Evolutionary conservation across 1,140 invertebrate species (phyloP).

Genomic region (Drosophila bifasciata): DNA sequence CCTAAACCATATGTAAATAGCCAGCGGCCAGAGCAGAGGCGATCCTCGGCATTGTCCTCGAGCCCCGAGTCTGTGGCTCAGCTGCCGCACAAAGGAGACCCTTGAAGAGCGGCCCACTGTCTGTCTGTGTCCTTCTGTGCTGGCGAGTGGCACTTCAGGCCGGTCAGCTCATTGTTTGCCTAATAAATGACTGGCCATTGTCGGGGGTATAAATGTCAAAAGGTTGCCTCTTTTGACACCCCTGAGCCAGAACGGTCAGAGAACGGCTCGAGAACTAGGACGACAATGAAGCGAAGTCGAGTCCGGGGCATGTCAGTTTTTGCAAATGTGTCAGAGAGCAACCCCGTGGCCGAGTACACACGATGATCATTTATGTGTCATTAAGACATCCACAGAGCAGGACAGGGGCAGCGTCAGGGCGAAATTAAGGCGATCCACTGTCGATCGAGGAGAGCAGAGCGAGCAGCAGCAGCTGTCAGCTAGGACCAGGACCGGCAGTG

Average conservation of each 20-base stretch:
- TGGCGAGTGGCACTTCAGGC: slow-evolving; percentile 51
- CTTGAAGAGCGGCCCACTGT: slow-evolving; percentile 52
- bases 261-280: slow-evolving; percentile 15
- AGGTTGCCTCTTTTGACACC: slow-evolving; percentile 69
- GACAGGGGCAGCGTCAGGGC: slow-evolving; percentile 16
- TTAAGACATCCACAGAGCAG: slow-evolving; percentile 50
- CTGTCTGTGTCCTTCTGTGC: slow-evolving; percentile 1
- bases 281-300: slow-evolving; percentile 17
- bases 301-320: slow-evolving; percentile 42
- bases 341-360: slow-evolving; percentile 36
- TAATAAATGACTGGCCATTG: slow-evolving; percentile 75
- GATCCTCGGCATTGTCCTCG: slow-evolving; percentile 22
- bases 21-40: slow-evolving; percentile 9
- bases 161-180: slow-evolving; percentile 64
- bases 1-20: slow-evolving; percentile 60
- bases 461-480: slow-evolving; percentile 25
- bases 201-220: slow-evolving; percentile 75
- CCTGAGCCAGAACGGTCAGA: slow-evolving; percentile 34
- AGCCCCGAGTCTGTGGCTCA: slow-evolving; percentile 41
- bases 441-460: slow-evolving; percentile 7
- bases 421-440: background rate
- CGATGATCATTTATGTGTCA: slow-evolving; percentile 75
- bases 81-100: slow-evolving; percentile 55
- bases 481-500: slow-evolving; percentile 10
- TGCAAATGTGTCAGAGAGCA: slow-evolving; percentile 43